Base-by-base conservation (phyloP, 2,113 vertebrate species). In the Siniperca chuatsi region DNA sequence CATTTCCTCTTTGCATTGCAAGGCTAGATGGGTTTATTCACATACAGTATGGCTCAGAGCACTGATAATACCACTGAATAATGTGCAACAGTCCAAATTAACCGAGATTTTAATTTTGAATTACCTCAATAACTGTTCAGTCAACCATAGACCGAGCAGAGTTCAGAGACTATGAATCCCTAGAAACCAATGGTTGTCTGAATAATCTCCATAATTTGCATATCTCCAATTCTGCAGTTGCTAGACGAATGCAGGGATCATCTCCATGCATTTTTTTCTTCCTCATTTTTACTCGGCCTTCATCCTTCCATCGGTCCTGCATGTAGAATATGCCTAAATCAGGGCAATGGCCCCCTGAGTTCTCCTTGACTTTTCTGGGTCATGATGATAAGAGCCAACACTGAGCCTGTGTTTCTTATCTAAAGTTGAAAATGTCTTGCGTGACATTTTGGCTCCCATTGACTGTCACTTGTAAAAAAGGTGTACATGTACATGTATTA, bases 301-400 rank as follows among this genome's bases (percentile, higher is more conserved):
- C 68, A 73, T 67, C 54, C 57, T 68, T 72, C 44, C 58, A 81
- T 81, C 33, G 18, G 69, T 35, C 62, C 74, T 81, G 57, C 75
- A 75, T 84, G 55, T 70, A 64, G 44, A 80, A 84, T 62, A 65
- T 25, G 46, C 23, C n/a, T 78, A 75, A 90, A 89, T 86, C 61
- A 79, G 79, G 57, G 74, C 87, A 84, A 68, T 67, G 42, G 44
- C 85, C 89, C 81, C 78, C 71, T 77, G 86, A 91, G 81, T 46
- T 82, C 77, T 89, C 67, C 71, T 44, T 78, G 86, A 88, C 88
- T 91, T 93, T 92, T 92, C 87, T 93, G 75, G 91, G 76, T 93
- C 85, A 91, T 37, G 46, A 78, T 79, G 87, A 91, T 87, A 92
- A 90, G 87, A 83, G 76, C 61, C 46, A 75, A 78, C 67, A 57